These are phyloP conservation scores for Branchipolynoe longqiensis DNA, from an alignment of 2,888 invertebrate genomes.

Conservation along the genomic window DNA sequence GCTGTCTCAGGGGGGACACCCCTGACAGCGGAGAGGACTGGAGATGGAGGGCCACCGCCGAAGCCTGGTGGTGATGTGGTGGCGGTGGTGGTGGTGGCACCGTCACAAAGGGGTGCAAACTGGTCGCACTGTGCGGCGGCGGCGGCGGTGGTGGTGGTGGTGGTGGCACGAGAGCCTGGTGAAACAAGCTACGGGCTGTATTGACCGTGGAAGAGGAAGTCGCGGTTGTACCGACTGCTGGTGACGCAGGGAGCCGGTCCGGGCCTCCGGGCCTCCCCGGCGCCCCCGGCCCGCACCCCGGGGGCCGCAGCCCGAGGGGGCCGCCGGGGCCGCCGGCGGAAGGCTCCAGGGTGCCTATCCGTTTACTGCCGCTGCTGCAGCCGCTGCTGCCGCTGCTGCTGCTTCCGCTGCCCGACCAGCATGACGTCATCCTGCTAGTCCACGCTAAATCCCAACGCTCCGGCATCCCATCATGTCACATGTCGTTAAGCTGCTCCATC, in stretches of 20 bases:
- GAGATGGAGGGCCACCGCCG: slow-evolving; percentile 53
- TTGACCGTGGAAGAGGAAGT: slow-evolving; percentile 50
- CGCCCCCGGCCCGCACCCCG: slow-evolving; percentile 10
- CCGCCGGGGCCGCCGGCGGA: background rate
- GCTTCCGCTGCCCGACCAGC: slow-evolving; percentile 42
- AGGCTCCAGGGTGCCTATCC: slow-evolving; percentile 25
- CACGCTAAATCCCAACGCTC: slow-evolving; percentile 46
- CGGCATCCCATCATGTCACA: slow-evolving; percentile 66
- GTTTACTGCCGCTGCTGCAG: no score
- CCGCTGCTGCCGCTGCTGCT: slow-evolving; percentile 40
- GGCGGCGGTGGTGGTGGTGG: background rate
- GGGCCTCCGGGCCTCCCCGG: background rate
- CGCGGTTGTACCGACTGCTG: slow-evolving; percentile 6
- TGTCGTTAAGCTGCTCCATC: slow-evolving; percentile 93
- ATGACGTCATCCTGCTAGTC: slow-evolving; percentile 41
- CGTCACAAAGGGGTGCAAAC: slow-evolving; percentile 39
- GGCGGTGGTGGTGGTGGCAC: slow-evolving; percentile 46
- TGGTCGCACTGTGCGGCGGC: background rate
- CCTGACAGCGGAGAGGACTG: slow-evolving; percentile 31
- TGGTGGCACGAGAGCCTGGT: slow-evolving; percentile 21
- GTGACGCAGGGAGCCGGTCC: background rate
- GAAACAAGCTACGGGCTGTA: slow-evolving; percentile 23
- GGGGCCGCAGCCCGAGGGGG: background rate
- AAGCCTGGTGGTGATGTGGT: slow-evolving; percentile 30
- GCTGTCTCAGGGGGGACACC: slow-evolving; percentile 11